phyloP scores from a whole-genome alignment of 2,113 vertebrate genomes.

The Podarcis muralis region DNA sequence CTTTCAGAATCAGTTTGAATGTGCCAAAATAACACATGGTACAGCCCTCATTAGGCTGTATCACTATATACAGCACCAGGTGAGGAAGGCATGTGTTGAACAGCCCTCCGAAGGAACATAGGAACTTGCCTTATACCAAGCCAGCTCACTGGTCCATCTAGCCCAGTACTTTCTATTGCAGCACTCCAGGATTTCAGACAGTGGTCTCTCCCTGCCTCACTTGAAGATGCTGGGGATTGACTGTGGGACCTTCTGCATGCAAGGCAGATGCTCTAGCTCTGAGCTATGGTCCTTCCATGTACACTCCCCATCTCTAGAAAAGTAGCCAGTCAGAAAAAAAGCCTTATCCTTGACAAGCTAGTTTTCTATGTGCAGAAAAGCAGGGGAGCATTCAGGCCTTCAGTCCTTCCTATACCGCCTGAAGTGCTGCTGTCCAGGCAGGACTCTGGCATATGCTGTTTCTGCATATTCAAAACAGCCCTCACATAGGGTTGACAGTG shows the following conservation, averaged over 20 bases:
- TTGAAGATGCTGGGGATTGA: no score
- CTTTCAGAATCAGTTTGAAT: background rate
- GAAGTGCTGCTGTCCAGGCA: background rate
- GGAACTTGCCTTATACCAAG: no score
- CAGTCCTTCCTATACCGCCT: background rate
- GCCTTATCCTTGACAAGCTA: background rate
- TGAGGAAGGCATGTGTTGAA: background rate
- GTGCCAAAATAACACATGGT: background rate
- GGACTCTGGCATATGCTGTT: background rate
- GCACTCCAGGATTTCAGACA: no score
- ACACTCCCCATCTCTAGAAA: background rate
- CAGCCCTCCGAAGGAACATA: no score
- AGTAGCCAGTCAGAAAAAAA: background rate
- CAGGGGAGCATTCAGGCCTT: background rate
- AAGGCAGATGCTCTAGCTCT: no score
- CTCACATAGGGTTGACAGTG: background rate
- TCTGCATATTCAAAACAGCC: background rate
- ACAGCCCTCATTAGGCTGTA: background rate
- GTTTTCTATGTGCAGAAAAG: background rate
- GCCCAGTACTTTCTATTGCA: no score
- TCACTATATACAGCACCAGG: no score
- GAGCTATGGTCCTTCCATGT: background rate
- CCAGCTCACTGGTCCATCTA: no score
- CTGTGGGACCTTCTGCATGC: no score
- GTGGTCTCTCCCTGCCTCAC: no score